These are phyloP conservation scores for Sternarchorhynchus goeldii DNA, from an alignment of 2,797 vertebrate genomes.

Conservation along the genomic window DNA sequence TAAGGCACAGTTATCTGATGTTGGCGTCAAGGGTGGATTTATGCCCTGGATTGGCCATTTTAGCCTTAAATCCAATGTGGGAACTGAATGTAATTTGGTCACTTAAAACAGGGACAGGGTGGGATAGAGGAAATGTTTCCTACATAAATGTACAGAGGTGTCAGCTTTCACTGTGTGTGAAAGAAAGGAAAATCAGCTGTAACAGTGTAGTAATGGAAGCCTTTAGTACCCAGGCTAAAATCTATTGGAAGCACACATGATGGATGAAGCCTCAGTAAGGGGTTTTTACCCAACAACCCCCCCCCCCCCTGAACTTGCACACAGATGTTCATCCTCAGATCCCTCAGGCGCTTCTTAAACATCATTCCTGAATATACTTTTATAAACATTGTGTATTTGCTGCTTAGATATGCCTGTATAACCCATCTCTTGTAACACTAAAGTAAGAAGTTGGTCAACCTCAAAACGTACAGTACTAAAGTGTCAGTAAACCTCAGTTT, in stretches of 20 bases:
- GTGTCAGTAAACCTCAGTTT: slow-evolving; percentile 60
- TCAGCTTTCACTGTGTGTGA: background rate
- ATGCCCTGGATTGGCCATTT: background rate
- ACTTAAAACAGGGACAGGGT: background rate
- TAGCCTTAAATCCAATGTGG: slow-evolving; percentile 3
- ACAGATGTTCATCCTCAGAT: background rate
- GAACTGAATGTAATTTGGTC: background rate
- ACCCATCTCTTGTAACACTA: background rate
- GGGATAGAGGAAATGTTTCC: background rate
- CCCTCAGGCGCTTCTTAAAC: background rate
- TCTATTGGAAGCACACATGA: background rate
- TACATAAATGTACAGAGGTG: background rate
- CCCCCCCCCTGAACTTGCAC: background rate
- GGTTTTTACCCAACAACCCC: background rate
- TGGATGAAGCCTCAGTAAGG: background rate
- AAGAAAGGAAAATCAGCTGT: background rate
- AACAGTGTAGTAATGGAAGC: no score
- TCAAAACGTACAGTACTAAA: slow-evolving; percentile 60
- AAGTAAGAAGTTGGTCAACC: slow-evolving; percentile 20
- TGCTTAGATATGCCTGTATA: background rate
- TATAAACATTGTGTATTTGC: background rate
- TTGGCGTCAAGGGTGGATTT: background rate
- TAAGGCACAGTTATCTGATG: background rate
- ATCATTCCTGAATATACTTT: background rate
- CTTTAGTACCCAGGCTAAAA: background rate